Percentiles rank a stretch among this genome's conserved stretches.
These are phyloP conservation scores for Drosophila anomalata DNA, from an alignment of 2,888 invertebrate species.

Conservation along the genomic window DNA sequence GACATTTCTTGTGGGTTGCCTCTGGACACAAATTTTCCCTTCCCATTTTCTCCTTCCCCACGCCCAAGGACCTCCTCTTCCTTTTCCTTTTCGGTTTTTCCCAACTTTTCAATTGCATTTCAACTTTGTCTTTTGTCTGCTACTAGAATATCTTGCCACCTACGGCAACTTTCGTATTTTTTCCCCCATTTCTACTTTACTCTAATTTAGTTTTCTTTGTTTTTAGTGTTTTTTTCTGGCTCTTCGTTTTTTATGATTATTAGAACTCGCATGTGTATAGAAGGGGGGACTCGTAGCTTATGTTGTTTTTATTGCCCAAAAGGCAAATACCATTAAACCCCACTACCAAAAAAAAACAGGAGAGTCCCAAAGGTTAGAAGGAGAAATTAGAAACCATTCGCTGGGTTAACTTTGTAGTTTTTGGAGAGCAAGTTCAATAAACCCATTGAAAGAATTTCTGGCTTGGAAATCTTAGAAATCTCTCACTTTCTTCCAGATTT, in stretches of 20 bases:
- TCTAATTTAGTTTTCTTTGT: conserved; percentile 36
- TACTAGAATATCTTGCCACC: conserved; percentile 33
- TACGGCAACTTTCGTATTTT: conserved; percentile 8
- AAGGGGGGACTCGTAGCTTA: conserved; percentile 14
- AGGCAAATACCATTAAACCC: conserved; percentile 25
- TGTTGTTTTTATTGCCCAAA: conserved; percentile 24
- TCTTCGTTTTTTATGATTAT: conserved; percentile 60
- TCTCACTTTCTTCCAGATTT: not conserved
- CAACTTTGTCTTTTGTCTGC: conserved; percentile 64
- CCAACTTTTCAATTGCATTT: conserved; percentile 74
- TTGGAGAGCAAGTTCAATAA: not conserved
- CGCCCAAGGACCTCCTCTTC: not conserved
- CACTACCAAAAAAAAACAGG: not conserved
- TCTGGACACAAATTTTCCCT: conserved; percentile 14
- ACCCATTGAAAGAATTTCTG: too few species aligned
- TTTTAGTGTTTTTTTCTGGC: conserved; percentile 16
- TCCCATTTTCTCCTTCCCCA: not conserved
- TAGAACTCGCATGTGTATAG: conserved; percentile 42
- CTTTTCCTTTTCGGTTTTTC: conserved; percentile 18
- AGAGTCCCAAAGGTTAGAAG: not conserved
- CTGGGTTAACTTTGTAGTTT: conserved; percentile 5
- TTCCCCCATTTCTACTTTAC: conserved; percentile 15
- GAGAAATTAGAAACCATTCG: not conserved
- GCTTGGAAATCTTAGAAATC: not conserved
- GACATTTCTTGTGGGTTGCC: conserved; percentile 51